phyloP scores from a whole-genome alignment of 2,113 vertebrate species.

The Otis tarda region DNA sequence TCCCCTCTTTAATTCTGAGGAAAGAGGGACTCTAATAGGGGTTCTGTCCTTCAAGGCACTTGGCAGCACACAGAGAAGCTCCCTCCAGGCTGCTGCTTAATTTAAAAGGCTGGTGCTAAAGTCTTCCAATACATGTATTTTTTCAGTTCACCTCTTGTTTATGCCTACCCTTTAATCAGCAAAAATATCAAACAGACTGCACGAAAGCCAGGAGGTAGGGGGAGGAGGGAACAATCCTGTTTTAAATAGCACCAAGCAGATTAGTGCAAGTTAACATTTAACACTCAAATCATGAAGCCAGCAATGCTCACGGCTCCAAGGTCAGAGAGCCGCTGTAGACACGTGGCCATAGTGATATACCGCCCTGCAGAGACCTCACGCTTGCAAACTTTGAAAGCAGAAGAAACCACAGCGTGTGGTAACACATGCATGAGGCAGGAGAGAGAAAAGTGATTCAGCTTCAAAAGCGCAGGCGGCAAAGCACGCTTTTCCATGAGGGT shows the following conservation, averaged over 20 bases:
- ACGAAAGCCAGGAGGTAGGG: neutral
- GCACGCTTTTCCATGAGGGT: neutral
- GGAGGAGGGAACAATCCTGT: neutral
- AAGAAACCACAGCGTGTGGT: neutral
- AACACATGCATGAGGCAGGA: neutral
- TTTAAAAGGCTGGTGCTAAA: neutral
- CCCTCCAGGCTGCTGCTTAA: neutral
- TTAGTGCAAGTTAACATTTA: slow-evolving; percentile 48
- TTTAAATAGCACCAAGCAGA: neutral
- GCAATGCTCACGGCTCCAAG: neutral
- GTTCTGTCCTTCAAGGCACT: neutral
- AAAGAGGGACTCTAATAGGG: neutral
- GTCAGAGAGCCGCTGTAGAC: neutral
- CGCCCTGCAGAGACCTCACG: neutral
- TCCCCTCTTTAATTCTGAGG: neutral
- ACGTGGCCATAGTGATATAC: fast-evolving
- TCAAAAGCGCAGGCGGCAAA: neutral
- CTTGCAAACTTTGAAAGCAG: neutral
- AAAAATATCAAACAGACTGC: neutral
- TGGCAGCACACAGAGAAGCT: neutral
- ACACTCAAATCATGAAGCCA: neutral
- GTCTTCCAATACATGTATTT: neutral
- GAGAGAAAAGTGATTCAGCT: neutral
- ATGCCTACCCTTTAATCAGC: neutral
- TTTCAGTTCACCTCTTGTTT: neutral